Conservation (phyloP, 2,888 invertebrate genomes). For the Didymodactylos carnosus region DNA sequence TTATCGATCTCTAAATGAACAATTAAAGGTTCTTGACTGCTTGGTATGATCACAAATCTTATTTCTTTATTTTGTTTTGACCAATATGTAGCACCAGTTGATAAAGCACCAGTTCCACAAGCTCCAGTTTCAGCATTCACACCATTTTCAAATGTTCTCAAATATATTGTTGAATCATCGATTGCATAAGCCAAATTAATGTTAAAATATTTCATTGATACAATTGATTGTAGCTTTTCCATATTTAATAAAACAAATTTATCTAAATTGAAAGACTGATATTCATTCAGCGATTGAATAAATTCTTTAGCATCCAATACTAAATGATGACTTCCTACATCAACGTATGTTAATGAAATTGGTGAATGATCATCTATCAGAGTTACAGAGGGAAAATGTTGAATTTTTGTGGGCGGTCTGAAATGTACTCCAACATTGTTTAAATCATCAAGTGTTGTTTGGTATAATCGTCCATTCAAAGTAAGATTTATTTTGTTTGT, state of each 20-base stretch:
- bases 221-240: not conserved
- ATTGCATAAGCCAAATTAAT: not conserved
- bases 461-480: not conserved
- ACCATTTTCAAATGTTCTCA: slow-evolving; percentile 20
- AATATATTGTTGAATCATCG: not conserved
- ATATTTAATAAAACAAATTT: not conserved
- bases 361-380: too few relatives aligned
- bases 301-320: not conserved
- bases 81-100: slow-evolving; percentile 15
- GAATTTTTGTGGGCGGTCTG: not conserved
- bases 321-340: not conserved
- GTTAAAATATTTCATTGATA: not conserved
- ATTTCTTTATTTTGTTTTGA: not conserved
- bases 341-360: not conserved
- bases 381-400: too few relatives aligned
- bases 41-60: not conserved
- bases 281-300: not conserved
- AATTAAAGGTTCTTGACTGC: not conserved
- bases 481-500: slow-evolving; percentile 1
- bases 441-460: not conserved
- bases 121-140: slow-evolving; percentile 20
- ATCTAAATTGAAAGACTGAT: not conserved
- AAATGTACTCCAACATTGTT: not conserved
- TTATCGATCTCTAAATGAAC: not conserved
- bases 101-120: slow-evolving; percentile 21